Evolutionary conservation across 2,888 invertebrate genomes (phyloP), one percentile per base, ranked within the genome.

Genomic region (Drosophila dives): DNA sequence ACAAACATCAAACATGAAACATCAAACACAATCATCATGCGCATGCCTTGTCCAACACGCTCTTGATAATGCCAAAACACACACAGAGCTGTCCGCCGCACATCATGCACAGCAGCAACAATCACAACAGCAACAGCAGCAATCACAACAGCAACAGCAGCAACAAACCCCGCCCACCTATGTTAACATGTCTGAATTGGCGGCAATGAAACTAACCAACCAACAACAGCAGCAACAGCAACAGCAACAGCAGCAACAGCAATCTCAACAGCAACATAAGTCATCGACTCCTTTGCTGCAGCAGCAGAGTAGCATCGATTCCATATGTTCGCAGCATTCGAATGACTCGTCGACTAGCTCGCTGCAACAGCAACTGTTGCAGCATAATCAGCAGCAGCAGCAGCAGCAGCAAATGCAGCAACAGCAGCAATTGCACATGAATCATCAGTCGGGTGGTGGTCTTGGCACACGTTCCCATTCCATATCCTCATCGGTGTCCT

Each of bases 121-220:
- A 36, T 23, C 48, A 49, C 66, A 65, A 49, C 66, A 65, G 23
- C 89, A 55, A 12, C 36, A 85, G 65, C 80, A 81, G 7, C 84
- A 84, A 64, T 6, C 29, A 29, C 77, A 83, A 12, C 83, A 81
- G 55, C 89, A 83, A 49, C 87, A 83, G 50, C 87, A 83, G 50
- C 89, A 84, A 40, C 85, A 83, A 56, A 90, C 88, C 50, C 96
- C 96, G 93, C 98, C 98, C 32, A 95, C 97, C 90, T 98, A 98
- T 93, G 97, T 97, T 89, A 98, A 98, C 92, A 97, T 97, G 97
- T 97, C 97, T 77, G 98, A 98, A 92, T 93, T 98, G 91, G 97
- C 97, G 50, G 97, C 97, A 15, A 94, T 94, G 93, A 97, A 94
- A 94, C 96, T 93, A 93, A 96, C 71, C 93, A 94, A 83, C 94